Conservation (phyloP, 1,140 invertebrate genomes). For the Periplaneta americana region DNA sequence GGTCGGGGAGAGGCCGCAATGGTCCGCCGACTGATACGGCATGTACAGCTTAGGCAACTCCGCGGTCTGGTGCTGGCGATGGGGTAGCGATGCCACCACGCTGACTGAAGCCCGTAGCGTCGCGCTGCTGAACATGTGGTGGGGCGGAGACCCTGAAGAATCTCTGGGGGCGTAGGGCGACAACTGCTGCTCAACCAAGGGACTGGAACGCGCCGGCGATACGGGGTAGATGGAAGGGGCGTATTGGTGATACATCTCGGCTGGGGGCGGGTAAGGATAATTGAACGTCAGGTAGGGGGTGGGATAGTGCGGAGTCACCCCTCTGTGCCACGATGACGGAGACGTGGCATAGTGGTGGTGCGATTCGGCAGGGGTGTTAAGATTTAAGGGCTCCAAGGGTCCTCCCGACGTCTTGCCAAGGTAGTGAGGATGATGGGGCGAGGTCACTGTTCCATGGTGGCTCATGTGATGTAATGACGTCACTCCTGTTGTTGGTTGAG, state of each 20-base stretch:
- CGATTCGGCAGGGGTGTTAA: constrained; percentile 36
- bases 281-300: constrained; percentile 36
- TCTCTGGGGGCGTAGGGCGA: constrained; percentile 17
- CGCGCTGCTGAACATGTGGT: background rate
- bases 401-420: constrained; percentile 31
- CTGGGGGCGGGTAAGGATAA: constrained; percentile 25
- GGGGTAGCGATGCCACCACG: background rate
- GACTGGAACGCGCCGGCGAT: constrained; percentile 3
- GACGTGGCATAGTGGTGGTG: constrained; percentile 12
- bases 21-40: constrained; percentile 34
- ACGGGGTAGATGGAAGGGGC: constrained; percentile 24
- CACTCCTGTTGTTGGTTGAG: constrained; percentile 19
- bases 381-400: constrained; percentile 43
- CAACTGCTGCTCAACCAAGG: constrained; percentile 7
- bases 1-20: constrained; percentile 47
- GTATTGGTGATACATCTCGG: constrained; percentile 24
- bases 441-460: constrained; percentile 9
- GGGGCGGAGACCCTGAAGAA: constrained; percentile 9
- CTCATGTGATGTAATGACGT: constrained; percentile 7
- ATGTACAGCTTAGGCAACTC: constrained; percentile 25
- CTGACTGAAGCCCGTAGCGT: background rate
- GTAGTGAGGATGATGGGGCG: constrained; percentile 32
- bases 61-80: constrained; percentile 21
- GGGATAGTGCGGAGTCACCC: constrained; percentile 37
- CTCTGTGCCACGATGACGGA: constrained; percentile 1